Percentiles rank a stretch among this genome's conserved stretches.
Evolutionary conservation across 30 jellyfish, hydroid and myxozoan species (phyloP).

Genomic region (Euphysa ruthae): DNA sequence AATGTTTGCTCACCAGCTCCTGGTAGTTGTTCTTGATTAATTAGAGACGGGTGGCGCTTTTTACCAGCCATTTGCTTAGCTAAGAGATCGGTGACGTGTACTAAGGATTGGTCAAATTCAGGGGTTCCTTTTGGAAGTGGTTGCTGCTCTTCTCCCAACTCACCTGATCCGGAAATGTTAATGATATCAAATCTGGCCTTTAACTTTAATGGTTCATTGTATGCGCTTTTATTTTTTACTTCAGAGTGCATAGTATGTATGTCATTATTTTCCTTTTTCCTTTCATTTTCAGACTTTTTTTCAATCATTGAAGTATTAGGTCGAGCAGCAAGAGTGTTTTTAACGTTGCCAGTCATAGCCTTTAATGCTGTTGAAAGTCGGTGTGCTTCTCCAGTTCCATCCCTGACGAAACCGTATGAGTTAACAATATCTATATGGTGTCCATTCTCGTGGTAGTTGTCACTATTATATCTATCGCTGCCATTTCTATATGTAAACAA

Average conservation of each 20-base stretch:
- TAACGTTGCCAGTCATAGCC: not conserved
- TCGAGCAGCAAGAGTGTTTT: not conserved
- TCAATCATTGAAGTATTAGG: too few species aligned
- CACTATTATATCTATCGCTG: too few species aligned
- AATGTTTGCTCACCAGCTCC: constrained; percentile 4
- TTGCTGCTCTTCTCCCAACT: not conserved
- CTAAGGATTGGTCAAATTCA: too few species aligned
- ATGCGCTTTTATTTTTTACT: not conserved
- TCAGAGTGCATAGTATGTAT: not conserved
- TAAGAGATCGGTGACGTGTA: too few species aligned
- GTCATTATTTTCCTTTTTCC: too few species aligned
- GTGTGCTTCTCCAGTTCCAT: constrained; percentile 7
- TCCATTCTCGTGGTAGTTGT: not conserved
- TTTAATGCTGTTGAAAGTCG: not conserved
- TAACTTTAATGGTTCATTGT: not conserved
- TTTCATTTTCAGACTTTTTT: too few species aligned
- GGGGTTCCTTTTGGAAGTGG: too few species aligned
- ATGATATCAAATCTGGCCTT: not conserved
- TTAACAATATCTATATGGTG: not conserved
- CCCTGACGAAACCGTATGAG: not conserved
- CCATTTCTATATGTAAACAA: constrained; percentile 1
- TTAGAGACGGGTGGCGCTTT: not conserved
- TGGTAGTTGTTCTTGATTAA: constrained; percentile 28
- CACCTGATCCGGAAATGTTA: constrained; percentile 5
- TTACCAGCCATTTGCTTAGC: not conserved